Base-by-base conservation (phyloP, 2,797 vertebrate genomes). In the Tachyglossus aculeatus region DNA sequence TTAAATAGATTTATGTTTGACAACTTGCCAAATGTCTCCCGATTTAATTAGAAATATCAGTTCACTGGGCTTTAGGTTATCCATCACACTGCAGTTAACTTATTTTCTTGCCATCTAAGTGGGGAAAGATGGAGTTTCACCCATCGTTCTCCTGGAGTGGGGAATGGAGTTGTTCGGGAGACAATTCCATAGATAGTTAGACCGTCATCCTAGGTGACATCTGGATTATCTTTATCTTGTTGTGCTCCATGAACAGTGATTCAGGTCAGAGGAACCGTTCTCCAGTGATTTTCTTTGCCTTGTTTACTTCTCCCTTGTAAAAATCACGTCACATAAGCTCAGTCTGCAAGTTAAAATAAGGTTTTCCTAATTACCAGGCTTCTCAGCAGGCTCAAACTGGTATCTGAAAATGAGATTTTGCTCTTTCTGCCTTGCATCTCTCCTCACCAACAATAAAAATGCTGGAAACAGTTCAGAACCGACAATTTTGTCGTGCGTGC, bases 41-140 rank as follows among this genome's bases (percentile, higher is more conserved):
- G 12, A 40, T 83, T 88, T 83, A 88, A 89, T 84, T 87, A 84
- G 59, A 58, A 85, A 66, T 78, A 87, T 80, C 11, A 71, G 71
- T 79, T 85, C 38, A 53, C 65, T 71, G 36, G 22, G 51, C 38
- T 79, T 82, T 72, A 47, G 39, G 51, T 63, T 67, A 82, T 82
- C 78, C 71, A 71, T 86, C 81, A 74, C 3, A 0, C 32, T 75
- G 56, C 29, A 62, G 51, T 79, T 83, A 84, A 71, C 66, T 87
- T 64, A 33, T 53, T 73, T 67, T 67, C 36, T 66, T 62, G 41
- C 47, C 79, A 7, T 64, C 61, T 78, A 86, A 88, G 81, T 54
- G 79, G 13, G 60, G 38, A 22, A 71, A 39, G 37, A 36, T 9
- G 11, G 62, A n/a, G 14, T 43, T 66, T 48, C 56, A 68, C 22